Percentiles rank a stretch among this genome's conserved stretches.
These are phyloP conservation scores for Origma solitaria DNA, from an alignment of 2,113 vertebrate species.

Conservation along the genomic window DNA sequence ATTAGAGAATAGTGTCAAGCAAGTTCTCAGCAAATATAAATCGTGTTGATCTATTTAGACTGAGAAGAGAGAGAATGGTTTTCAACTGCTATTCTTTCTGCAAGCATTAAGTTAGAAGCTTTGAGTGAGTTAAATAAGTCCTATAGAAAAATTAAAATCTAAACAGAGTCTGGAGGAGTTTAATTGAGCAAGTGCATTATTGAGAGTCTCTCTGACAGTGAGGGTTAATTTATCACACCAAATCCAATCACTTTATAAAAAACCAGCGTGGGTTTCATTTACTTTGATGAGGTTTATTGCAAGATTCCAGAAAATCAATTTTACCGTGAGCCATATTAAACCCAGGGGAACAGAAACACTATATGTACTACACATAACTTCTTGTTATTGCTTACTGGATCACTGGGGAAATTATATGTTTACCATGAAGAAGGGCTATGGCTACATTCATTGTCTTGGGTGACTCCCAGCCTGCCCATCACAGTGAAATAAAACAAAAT, in stretches of 20 bases:
- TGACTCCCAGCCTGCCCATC: slow-evolving; percentile 62
- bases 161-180: slow-evolving; percentile 47
- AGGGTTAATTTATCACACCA: slow-evolving; percentile 73
- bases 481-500: slow-evolving; percentile 64
- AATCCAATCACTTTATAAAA: slow-evolving; percentile 75
- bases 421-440: slow-evolving; percentile 70
- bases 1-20: not conserved
- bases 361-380: slow-evolving; percentile 74
- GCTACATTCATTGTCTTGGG: slow-evolving; percentile 63
- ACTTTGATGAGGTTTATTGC: slow-evolving; percentile 77
- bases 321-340: slow-evolving; percentile 76
- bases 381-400: slow-evolving; percentile 76
- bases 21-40: not conserved
- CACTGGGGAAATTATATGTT: slow-evolving; percentile 78
- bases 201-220: slow-evolving; percentile 19
- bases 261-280: slow-evolving; percentile 73
- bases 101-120: not conserved
- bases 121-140: slow-evolving; percentile 40
- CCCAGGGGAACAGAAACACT: slow-evolving; percentile 71
- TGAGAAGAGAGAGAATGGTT: not conserved
- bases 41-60: not conserved
- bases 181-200: slow-evolving; percentile 58
- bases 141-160: slow-evolving; percentile 58
- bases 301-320: slow-evolving; percentile 80
- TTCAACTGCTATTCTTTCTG: not conserved